Evolutionary conservation across 2,888 invertebrate genomes (phyloP).

Genomic region (Villa cingulata): DNA sequence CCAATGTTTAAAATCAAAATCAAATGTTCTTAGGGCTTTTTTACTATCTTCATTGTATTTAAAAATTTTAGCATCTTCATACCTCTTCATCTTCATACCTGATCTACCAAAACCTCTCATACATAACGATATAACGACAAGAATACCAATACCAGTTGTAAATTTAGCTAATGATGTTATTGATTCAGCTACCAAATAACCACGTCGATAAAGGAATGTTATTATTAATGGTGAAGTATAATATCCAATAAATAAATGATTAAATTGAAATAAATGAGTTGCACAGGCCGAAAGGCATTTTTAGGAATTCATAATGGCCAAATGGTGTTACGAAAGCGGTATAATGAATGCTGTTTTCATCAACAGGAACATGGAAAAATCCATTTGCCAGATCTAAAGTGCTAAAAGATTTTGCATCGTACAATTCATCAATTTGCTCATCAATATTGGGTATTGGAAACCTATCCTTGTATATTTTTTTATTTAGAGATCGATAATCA

Average conservation of each 20-base stretch:
- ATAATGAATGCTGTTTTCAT: too few relatives aligned
- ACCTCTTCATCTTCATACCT: slow-evolving; percentile 45
- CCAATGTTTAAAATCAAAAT: slow-evolving; percentile 81
- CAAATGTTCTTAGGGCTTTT: slow-evolving; percentile 52
- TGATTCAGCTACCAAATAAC: slow-evolving; percentile 45
- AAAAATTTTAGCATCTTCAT: slow-evolving; percentile 37
- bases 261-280: too few relatives aligned
- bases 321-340: too few relatives aligned
- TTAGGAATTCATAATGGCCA: too few relatives aligned
- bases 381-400: too few relatives aligned
- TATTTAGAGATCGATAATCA: too few relatives aligned
- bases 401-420: too few relatives aligned
- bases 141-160: slow-evolving; percentile 49
- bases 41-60: slow-evolving; percentile 38
- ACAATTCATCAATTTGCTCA: too few relatives aligned
- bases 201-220: slow-evolving; percentile 55
- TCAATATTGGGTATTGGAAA: too few relatives aligned
- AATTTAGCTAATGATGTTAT: slow-evolving; percentile 44
- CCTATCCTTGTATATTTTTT: too few relatives aligned
- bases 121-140: slow-evolving; percentile 50
- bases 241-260: slow-evolving; percentile 48
- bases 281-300: too few relatives aligned
- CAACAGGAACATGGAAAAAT: too few relatives aligned
- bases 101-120: slow-evolving; percentile 55
- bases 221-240: slow-evolving; percentile 63